A percentile compares a stretch with the other conserved stretches of the same genome.
Evolutionary conservation across 92 coral and sea anemone genomes (phyloP).

Genomic region (Phymanthus crucifer): DNA sequence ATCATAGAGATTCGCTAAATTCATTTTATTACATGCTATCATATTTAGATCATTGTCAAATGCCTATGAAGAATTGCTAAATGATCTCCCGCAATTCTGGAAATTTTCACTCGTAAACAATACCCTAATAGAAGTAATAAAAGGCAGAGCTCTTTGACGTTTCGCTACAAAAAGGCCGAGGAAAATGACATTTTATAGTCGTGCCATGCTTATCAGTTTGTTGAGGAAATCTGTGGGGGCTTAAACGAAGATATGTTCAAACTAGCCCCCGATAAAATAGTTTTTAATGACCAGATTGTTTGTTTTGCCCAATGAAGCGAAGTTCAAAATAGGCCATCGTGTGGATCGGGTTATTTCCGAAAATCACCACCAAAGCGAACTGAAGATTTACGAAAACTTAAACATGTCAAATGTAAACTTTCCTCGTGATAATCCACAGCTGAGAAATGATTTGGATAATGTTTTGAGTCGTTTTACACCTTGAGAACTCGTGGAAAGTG

Average conservation of each 20-base stretch:
- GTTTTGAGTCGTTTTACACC: conserved; percentile 26
- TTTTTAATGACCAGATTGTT: conserved; percentile 6
- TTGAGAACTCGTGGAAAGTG: conserved; percentile 12
- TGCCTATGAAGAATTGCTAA: conserved; percentile 4
- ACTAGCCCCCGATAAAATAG: neutral
- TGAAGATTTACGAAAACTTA: neutral
- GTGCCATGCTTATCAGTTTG: conserved; percentile 3
- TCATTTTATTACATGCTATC: neutral
- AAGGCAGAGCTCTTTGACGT: neutral
- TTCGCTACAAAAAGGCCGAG: neutral
- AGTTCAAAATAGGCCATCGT: neutral
- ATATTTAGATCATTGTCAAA: conserved; percentile 9
- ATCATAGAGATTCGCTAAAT: neutral
- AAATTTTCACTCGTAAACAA: neutral
- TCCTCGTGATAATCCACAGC: neutral
- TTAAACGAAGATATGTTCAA: conserved; percentile 1
- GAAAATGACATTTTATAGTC: neutral
- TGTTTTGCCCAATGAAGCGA: neutral
- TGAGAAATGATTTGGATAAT: neutral
- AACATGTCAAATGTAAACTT: neutral
- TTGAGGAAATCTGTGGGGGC: conserved; percentile 17
- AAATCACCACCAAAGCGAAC: neutral
- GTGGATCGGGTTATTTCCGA: neutral
- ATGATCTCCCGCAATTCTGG: conserved; percentile 8
- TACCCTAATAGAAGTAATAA: neutral